Evolutionary conservation across 1,140 invertebrate species (phyloP).

Genomic region (Saccostrea echinata): DNA sequence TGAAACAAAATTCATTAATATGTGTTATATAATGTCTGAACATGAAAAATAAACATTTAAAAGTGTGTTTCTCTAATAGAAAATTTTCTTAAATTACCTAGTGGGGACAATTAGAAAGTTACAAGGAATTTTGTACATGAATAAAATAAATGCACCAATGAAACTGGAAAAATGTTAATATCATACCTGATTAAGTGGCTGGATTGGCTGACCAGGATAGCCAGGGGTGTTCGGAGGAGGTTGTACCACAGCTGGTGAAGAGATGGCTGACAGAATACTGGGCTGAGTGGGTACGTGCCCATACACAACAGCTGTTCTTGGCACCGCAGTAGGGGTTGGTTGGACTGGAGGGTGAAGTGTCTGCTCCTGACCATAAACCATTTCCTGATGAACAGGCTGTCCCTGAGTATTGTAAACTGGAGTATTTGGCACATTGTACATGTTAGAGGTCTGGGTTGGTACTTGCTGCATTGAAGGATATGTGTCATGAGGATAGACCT

Average conservation of each 20-base stretch:
- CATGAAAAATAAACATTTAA: background rate
- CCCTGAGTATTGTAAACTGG: constrained; percentile 38
- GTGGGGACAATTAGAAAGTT: too few relatives aligned
- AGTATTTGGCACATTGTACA: constrained; percentile 19
- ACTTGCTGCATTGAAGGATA: constrained; percentile 17
- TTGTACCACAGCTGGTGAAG: constrained; percentile 18
- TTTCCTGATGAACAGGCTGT: constrained; percentile 33
- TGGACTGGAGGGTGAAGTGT: background rate
- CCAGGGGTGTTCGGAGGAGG: background rate
- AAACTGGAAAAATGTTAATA: background rate
- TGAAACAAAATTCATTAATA: background rate
- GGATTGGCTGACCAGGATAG: background rate
- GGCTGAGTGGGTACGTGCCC: constrained; percentile 10
- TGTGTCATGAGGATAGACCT: constrained; percentile 32
- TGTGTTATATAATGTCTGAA: background rate
- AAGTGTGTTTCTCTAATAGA: background rate
- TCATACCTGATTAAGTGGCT: background rate
- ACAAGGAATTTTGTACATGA: too few relatives aligned
- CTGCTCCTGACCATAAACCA: constrained; percentile 13
- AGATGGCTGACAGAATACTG: background rate
- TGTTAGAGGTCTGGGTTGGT: background rate
- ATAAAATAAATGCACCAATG: too few relatives aligned
- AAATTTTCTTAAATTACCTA: too few relatives aligned
- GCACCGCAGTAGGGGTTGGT: background rate
- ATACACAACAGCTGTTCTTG: constrained; percentile 35